Evolutionary conservation across 2,113 vertebrate species (phyloP), one percentile per base, ranked within the genome.

Genomic region (Antechinus stuartii): DNA sequence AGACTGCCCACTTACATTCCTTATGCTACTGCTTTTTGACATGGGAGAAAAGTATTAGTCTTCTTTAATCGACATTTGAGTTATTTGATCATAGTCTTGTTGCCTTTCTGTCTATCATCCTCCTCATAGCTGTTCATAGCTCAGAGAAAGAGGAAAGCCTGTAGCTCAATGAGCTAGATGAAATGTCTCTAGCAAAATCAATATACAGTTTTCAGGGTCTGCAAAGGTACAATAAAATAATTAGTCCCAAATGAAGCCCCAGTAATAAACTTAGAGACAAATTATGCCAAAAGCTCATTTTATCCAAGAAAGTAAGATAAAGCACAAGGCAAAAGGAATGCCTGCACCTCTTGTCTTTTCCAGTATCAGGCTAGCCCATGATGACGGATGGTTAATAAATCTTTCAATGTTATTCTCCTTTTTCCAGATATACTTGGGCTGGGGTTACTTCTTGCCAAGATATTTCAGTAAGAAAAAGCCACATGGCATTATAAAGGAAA

Each of bases 291-390:
- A 97, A 84, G 47, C 55, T 94, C 95, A 95, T 94, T 27, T 96
- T 76, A 91, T 96, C 92, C 90, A 96, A 92, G 94, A 95, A 27
- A 96, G n/a, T 56, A 96, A 93, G 93, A 95, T 96, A 96, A 96
- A 94, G 95, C 94, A 96, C 92, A 96, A 93, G 50, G 90, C 49
- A 97, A 95, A 94, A 94, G 91, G 57, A 54, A 93, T 54, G 89
- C 92, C 30, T 50, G 16, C 10, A 95, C 26, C 61, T 97, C 50
- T 61, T 93, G 91, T 50, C 54, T 92, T 24, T 91, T 92, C 61
- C 61, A 93, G 94, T 90, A 84, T 94, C 90, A 95, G 50, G 46
- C 54, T 76, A 91, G 90, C 50, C 84, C 54, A 94, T 90, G 54
- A 95, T n/a, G 23, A 92, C 53, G 76, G 47, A 35, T 91, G 92